Evolutionary conservation across 2,797 vertebrate genomes (phyloP).

Genomic region (Sebastes iracundus): DNA sequence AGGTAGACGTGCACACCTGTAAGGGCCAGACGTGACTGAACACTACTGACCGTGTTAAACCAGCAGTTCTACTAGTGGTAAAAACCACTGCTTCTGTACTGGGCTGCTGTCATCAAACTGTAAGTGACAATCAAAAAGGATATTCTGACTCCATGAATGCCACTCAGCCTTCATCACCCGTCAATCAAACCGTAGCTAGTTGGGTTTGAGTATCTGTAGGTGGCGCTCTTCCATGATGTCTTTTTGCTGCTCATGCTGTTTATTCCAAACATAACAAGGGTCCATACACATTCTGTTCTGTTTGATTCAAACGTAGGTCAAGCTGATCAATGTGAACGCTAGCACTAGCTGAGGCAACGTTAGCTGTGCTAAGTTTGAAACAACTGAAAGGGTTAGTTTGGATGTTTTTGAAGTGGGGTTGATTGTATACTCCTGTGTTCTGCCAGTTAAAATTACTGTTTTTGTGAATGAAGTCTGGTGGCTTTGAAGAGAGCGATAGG

Average conservation of each 20-base stretch:
- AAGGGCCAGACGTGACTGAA: slow-evolving; percentile 86
- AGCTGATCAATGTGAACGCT: too few species aligned
- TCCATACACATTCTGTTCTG: too few species aligned
- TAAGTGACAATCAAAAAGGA: neutral
- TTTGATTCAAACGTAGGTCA: too few species aligned
- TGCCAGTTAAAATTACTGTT: too few species aligned
- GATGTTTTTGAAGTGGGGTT: too few species aligned
- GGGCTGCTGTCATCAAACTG: neutral
- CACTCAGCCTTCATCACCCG: neutral
- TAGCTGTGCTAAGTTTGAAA: too few species aligned
- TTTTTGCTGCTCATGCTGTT: neutral
- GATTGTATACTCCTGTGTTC: too few species aligned
- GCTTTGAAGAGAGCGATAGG: too few species aligned
- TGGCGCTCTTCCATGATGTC: neutral
- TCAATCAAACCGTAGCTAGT: neutral
- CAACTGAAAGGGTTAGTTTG: too few species aligned
- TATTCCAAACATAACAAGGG: neutral
- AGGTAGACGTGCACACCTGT: slow-evolving; percentile 93
- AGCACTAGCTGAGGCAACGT: too few species aligned
- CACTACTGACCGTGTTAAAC: neutral
- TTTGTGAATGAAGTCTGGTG: too few species aligned
- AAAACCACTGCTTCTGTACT: neutral
- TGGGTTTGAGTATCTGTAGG: neutral
- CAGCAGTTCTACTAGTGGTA: too few species aligned
- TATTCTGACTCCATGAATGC: neutral